Conservation (phyloP, 2,113 vertebrate genomes). For the Spilogale gracilis region DNA sequence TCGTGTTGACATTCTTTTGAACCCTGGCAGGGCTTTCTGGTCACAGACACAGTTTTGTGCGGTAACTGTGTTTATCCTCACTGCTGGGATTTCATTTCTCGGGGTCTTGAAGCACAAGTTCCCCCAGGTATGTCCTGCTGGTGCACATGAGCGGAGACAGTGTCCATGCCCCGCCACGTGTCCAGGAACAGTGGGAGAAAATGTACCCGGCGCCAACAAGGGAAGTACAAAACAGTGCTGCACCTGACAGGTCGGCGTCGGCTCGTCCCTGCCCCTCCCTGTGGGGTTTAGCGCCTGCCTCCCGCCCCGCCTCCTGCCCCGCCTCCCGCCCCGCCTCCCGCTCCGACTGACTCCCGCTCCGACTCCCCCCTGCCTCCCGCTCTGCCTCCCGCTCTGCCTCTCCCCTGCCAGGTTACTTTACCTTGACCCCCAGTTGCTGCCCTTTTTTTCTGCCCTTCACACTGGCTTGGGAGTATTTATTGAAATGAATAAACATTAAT, state of each 20-base stretch:
- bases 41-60: background rate
- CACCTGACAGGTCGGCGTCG: rapidly evolving
- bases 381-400: background rate
- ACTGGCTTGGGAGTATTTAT: too few species aligned
- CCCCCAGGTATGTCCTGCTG: background rate
- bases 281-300: background rate
- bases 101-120: background rate
- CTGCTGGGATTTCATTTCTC: too few species aligned
- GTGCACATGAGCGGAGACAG: rapidly evolving
- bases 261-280: background rate
- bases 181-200: background rate
- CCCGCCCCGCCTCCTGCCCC: too few species aligned
- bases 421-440: background rate
- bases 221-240: background rate
- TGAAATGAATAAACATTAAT: background rate
- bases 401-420: too few species aligned
- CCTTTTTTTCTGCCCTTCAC: background rate
- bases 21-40: background rate
- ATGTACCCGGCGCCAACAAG: background rate
- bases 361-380: too few species aligned
- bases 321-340: too few species aligned
- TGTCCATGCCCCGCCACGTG: too few species aligned
- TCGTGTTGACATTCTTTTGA: background rate
- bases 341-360: too few species aligned
- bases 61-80: background rate